phyloP scores from a whole-genome alignment of 2,797 vertebrate species.

The Pantherophis vulpinus region DNA sequence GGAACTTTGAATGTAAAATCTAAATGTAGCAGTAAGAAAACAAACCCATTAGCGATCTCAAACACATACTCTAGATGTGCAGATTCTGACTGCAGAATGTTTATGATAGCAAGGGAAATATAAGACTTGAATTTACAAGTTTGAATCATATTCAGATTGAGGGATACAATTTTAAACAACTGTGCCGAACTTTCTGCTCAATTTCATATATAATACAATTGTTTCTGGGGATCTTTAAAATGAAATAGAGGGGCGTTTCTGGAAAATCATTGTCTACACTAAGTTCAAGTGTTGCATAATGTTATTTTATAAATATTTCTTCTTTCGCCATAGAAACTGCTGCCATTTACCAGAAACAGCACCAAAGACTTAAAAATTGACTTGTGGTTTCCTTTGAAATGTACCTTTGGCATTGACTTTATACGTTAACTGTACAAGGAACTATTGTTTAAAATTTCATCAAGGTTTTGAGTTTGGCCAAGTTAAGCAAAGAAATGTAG shows the following conservation, averaged over 20 bases:
- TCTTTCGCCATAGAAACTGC: conserved; percentile 20
- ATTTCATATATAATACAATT: conserved; percentile 11
- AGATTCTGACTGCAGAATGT: background rate
- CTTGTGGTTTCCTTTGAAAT: conserved; percentile 18
- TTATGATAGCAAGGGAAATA: background rate
- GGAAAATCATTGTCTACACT: conserved; percentile 10
- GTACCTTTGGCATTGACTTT: conserved; percentile 3
- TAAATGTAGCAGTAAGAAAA: background rate
- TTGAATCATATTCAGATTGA: background rate
- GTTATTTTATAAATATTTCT: background rate
- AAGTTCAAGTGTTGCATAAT: conserved; percentile 23
- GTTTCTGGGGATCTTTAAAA: background rate
- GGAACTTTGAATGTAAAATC: background rate
- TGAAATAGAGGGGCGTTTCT: conserved; percentile 19
- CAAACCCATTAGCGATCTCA: background rate
- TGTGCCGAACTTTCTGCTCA: background rate
- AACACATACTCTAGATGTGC: background rate
- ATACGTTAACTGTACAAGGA: conserved; percentile 37
- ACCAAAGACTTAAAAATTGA: conserved; percentile 39
- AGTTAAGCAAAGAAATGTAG: conserved; percentile 30
- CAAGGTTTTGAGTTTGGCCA: conserved; percentile 35
- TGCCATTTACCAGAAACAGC: conserved; percentile 20
- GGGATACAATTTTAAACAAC: background rate
- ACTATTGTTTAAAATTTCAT: conserved; percentile 47
- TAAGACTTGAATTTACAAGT: background rate